phyloP scores from a whole-genome alignment of 2,888 invertebrate genomes.

The Cheilosia grossa region DNA sequence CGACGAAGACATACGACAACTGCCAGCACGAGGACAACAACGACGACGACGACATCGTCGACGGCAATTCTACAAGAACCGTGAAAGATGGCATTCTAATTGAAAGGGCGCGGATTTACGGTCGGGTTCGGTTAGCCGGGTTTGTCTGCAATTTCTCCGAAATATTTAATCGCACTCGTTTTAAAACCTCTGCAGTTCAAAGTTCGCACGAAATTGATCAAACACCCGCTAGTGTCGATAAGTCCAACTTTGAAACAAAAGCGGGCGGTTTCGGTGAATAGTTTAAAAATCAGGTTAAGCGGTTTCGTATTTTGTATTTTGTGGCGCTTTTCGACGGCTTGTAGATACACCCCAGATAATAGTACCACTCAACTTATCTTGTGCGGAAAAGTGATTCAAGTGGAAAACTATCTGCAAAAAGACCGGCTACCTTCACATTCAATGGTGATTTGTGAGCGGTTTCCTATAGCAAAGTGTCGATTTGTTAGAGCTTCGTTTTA shows the following conservation, averaged over 20 bases:
- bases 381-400: conserved; percentile 42
- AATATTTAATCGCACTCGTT: not conserved
- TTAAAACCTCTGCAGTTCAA: conserved; percentile 21
- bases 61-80: conserved; percentile 43
- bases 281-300: conserved; percentile 40
- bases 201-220: conserved; percentile 64
- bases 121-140: conserved; percentile 32
- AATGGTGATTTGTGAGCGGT: conserved; percentile 63
- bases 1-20: conserved; percentile 41
- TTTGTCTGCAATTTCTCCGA: not conserved
- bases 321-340: too few species aligned
- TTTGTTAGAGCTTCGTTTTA: conserved; percentile 44
- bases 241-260: conserved; percentile 19
- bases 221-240: conserved; percentile 40
- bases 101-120: conserved; percentile 40
- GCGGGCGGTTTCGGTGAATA: conserved; percentile 4
- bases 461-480: conserved; percentile 61
- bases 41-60: conserved; percentile 11
- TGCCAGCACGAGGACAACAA: conserved; percentile 47
- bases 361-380: conserved; percentile 34
- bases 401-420: conserved; percentile 18
- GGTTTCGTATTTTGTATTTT: conserved; percentile 4
- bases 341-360: conserved; percentile 4
- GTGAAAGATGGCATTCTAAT: conserved; percentile 51
- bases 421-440: conserved; percentile 13